Conservation (phyloP, 2,888 invertebrate species). For the Abrostola tripartita region DNA sequence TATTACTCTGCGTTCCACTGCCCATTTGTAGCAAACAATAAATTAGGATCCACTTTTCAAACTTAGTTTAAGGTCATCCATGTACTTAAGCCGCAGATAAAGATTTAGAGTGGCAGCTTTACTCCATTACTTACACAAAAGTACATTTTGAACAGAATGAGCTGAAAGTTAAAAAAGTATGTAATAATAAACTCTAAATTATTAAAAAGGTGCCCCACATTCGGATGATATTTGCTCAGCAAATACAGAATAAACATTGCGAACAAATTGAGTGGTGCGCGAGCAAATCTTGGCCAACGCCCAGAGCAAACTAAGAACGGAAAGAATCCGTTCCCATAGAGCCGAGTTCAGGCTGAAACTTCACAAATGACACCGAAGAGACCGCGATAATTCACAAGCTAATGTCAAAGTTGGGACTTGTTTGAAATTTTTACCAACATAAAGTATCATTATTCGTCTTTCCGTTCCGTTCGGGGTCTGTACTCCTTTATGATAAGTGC, state of each 20-base stretch:
- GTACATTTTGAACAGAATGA: not conserved
- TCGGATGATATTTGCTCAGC: constrained; percentile 25
- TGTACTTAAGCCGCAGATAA: constrained; percentile 34
- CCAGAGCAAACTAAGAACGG: constrained; percentile 64
- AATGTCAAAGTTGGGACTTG: constrained; percentile 85
- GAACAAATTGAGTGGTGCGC: constrained; percentile 61
- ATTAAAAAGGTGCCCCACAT: constrained; percentile 13
- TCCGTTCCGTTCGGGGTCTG: constrained; percentile 66
- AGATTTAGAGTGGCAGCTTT: constrained; percentile 36
- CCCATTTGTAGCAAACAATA: constrained; percentile 22
- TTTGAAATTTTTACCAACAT: constrained; percentile 81
- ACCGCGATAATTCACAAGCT: constrained; percentile 85
- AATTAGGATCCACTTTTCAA: constrained; percentile 21
- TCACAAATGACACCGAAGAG: constrained; percentile 85
- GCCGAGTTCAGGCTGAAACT: constrained; percentile 75
- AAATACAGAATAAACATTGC: constrained; percentile 60
- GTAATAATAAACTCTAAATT: constrained; percentile 22
- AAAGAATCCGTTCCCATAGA: constrained; percentile 73
- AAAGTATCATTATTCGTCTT: constrained; percentile 75
- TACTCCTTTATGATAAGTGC: constrained; percentile 58
- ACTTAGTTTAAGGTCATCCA: constrained; percentile 2
- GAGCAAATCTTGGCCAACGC: constrained; percentile 63
- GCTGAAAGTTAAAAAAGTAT: not conserved
- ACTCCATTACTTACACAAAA: constrained; percentile 36
- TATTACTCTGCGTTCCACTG: not conserved